These are phyloP conservation scores for Mythimna vitellina DNA, from an alignment of 2,888 invertebrate genomes.

Conservation along the genomic window DNA sequence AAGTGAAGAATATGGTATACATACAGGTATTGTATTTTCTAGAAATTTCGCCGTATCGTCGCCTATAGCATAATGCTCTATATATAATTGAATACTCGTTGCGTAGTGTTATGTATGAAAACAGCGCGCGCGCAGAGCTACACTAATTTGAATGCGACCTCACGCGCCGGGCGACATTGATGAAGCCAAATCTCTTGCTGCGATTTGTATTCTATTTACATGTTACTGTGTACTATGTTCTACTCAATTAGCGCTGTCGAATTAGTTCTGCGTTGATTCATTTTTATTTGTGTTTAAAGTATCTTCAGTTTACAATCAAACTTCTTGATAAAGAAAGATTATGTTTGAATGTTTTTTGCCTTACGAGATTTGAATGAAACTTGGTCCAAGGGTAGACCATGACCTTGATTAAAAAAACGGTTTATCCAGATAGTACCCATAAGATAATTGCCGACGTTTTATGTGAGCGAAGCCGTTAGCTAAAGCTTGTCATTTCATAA, in stretches of 20 bases:
- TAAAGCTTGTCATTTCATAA: not conserved
- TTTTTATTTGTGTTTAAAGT: not conserved
- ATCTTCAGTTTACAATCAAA: too few species aligned
- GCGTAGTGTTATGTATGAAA: conserved; percentile 49
- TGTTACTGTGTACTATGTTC: conserved; percentile 36
- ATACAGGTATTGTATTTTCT: conserved; percentile 8
- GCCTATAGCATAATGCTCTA: conserved; percentile 17
- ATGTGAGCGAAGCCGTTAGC: not conserved
- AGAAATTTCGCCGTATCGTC: conserved; percentile 17
- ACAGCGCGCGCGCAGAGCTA: conserved; percentile 65
- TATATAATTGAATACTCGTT: conserved; percentile 45
- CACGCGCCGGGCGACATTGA: conserved; percentile 70
- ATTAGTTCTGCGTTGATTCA: conserved; percentile 2
- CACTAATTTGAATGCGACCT: conserved; percentile 82
- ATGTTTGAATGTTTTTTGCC: too few species aligned
- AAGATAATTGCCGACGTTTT: not conserved
- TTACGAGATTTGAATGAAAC: not conserved
- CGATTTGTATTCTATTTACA: conserved; percentile 62
- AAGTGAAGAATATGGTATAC: not conserved
- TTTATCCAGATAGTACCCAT: not conserved
- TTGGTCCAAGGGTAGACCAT: not conserved
- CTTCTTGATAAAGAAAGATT: too few species aligned
- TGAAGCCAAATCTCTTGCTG: conserved; percentile 65
- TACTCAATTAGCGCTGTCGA: conserved; percentile 13
- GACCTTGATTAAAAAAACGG: not conserved